Conservation (phyloP, 2,797 vertebrate genomes). For the Tolypeutes matacus region DNA sequence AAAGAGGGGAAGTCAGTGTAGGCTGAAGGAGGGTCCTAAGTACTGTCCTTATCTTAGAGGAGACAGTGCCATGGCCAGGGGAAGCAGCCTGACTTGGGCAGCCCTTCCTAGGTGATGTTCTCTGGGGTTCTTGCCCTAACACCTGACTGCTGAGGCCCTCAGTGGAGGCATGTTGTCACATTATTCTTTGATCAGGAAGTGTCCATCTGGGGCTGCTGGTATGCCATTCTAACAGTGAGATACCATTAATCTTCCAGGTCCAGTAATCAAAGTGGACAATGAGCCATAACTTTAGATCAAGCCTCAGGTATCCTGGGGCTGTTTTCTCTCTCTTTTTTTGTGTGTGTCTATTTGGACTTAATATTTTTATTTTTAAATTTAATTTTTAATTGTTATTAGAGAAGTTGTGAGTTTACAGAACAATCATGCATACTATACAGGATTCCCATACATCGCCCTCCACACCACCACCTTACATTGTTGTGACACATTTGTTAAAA, state of each 20-base stretch:
- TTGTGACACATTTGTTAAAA: too few species aligned
- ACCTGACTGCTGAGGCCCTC: neutral
- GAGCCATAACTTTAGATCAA: neutral
- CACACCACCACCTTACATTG: too few species aligned
- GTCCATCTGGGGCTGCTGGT: neutral
- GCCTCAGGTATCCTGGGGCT: neutral
- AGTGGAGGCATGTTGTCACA: neutral
- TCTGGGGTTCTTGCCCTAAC: neutral
- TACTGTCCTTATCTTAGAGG: neutral
- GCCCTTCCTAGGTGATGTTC: neutral
- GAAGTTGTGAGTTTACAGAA: too few species aligned
- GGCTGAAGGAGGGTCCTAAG: neutral
- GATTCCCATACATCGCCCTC: too few species aligned
- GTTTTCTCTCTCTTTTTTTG: neutral
- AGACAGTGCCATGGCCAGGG: neutral
- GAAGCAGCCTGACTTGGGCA: neutral
- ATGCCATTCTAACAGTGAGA: neutral
- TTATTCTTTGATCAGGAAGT: slow-evolving; percentile 13
- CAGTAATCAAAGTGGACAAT: neutral
- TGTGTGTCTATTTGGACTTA: too few species aligned
- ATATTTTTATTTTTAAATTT: too few species aligned
- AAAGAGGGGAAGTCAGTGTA: neutral
- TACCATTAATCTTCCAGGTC: neutral
- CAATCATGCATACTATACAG: too few species aligned
- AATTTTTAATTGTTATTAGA: too few species aligned